Conservation (phyloP, 2,797 vertebrate species). For the Cyprinodon diabolis region DNA sequence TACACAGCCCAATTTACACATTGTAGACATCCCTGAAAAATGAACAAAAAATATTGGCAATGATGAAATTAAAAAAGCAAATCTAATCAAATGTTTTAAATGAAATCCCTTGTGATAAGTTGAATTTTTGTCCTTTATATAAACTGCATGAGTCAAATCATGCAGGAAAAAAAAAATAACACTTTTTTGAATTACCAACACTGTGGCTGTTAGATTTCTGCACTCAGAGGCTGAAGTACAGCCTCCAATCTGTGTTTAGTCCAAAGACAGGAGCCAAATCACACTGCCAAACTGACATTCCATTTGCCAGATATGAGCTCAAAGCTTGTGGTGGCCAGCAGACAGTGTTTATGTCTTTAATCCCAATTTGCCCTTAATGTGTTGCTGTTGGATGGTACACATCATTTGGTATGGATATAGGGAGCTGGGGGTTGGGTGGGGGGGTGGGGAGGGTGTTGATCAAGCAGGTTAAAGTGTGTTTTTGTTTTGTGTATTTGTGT, state of each 20-base stretch:
- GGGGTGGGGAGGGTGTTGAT: too few relatives aligned
- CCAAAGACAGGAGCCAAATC: neutral
- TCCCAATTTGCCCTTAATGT: slow-evolving; percentile 27
- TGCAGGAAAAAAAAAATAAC: neutral
- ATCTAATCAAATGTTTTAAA: too few relatives aligned
- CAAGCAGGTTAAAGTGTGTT: neutral
- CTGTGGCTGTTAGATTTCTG: slow-evolving; percentile 1
- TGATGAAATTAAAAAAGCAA: too few relatives aligned
- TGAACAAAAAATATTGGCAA: too few relatives aligned
- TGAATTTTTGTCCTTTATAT: neutral
- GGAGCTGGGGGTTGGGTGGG: slow-evolving; percentile 7
- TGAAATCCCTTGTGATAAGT: too few relatives aligned
- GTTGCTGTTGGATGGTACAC: slow-evolving; percentile 25
- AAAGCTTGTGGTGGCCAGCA: slow-evolving; percentile 10
- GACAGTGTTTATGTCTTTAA: neutral
- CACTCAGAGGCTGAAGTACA: neutral
- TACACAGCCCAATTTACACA: too few relatives aligned
- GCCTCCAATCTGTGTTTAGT: neutral
- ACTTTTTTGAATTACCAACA: slow-evolving; percentile 11
- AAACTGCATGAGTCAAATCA: neutral
- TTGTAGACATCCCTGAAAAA: too few relatives aligned
- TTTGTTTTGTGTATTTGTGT: slow-evolving; percentile 10
- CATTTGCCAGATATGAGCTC: slow-evolving; percentile 4
- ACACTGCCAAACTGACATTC: neutral
- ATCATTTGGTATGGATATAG: slow-evolving; percentile 1